Evolutionary conservation across 2,797 vertebrate species (phyloP).

Genomic region (Gambusia yucatana): DNA sequence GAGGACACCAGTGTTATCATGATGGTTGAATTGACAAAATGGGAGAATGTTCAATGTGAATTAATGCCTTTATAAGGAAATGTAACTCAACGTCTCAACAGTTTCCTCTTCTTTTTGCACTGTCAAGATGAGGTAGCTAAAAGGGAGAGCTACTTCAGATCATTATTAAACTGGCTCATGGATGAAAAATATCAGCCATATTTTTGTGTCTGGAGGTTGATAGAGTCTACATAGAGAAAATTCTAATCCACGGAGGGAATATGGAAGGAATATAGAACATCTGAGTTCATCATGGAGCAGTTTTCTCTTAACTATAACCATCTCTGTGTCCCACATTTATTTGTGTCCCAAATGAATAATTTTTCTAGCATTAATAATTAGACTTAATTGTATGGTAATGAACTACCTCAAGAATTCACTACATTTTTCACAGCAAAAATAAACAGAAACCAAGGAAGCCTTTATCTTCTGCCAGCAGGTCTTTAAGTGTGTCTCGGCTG

Average conservation of each 20-base stretch:
- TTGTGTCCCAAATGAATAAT: background rate
- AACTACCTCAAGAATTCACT: background rate
- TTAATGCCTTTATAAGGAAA: background rate
- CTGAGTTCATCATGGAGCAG: background rate
- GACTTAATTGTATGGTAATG: background rate
- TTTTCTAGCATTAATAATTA: background rate
- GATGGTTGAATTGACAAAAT: background rate
- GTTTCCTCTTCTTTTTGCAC: background rate
- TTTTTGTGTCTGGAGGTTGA: background rate
- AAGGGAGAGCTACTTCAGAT: background rate
- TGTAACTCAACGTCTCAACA: background rate
- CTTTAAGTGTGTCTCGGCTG: slow-evolving; percentile 12
- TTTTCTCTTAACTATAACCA: background rate
- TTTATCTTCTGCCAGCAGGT: background rate
- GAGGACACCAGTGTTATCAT: too few species aligned
- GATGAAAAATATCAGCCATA: background rate
- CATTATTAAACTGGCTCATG: background rate
- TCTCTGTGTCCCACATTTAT: background rate
- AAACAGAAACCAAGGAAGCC: background rate
- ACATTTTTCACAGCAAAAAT: background rate
- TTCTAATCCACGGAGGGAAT: background rate
- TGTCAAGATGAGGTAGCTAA: background rate
- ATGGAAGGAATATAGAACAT: background rate
- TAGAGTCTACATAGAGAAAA: background rate
- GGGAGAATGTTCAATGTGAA: background rate